A percentile compares a stretch with the other conserved stretches of the same genome.
These are phyloP conservation scores for Aphelenchoides bicaudatus DNA, from an alignment of 2,888 invertebrate species.

Conservation along the genomic window DNA sequence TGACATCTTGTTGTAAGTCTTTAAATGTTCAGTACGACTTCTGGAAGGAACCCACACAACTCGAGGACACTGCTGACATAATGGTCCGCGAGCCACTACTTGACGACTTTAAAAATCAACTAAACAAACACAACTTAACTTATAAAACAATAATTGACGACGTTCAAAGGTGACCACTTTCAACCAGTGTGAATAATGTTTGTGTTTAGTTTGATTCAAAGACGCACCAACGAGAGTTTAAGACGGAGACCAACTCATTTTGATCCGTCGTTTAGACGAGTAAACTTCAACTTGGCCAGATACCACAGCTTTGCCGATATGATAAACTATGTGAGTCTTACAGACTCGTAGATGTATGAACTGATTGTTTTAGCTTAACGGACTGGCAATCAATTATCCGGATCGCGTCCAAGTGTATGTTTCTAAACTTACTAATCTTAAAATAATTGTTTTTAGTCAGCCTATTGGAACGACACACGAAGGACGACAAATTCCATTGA, in stretches of 20 bases:
- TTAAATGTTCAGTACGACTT: conserved; percentile 44
- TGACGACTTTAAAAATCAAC: conserved; percentile 32
- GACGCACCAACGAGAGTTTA: conserved; percentile 34
- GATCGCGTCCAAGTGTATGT: conserved; percentile 56
- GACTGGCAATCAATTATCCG: conserved; percentile 56
- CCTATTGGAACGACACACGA: conserved; percentile 60
- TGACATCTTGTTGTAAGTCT: conserved; percentile 91
- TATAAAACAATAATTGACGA: conserved; percentile 55
- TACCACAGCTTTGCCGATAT: conserved; percentile 59
- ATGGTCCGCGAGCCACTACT: conserved; percentile 41
- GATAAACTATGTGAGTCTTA: conserved; percentile 58
- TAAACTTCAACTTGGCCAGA: conserved; percentile 50
- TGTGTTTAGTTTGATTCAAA: conserved; percentile 50
- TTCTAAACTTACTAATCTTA: no score
- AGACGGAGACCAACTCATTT: conserved; percentile 20
- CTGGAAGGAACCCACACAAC: conserved; percentile 55
- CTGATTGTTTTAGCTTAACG: no score
- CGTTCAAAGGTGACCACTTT: conserved; percentile 47
- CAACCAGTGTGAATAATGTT: background rate
- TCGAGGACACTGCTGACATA: conserved; percentile 53
- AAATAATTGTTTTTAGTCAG: no score
- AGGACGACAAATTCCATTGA: conserved; percentile 57
- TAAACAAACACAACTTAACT: conserved; percentile 38
- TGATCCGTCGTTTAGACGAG: conserved; percentile 27
- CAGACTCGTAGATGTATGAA: no score